Evolutionary conservation across 1,140 invertebrate species (phyloP), one percentile per base, ranked within the genome.

Genomic region (Heliconius eleuchia): DNA sequence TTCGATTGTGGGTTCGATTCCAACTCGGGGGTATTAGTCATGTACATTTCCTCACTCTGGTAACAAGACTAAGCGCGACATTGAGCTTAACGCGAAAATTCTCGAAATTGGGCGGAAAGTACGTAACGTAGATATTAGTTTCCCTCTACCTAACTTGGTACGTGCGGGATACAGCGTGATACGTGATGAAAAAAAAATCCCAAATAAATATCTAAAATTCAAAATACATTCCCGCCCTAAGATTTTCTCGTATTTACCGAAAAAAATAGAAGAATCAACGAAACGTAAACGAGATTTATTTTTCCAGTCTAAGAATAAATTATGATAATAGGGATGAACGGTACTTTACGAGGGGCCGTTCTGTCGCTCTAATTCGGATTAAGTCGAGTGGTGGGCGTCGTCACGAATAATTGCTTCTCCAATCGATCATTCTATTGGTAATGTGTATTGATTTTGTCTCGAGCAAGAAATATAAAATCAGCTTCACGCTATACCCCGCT

Each of bases 181-280:
- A 5, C 5, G 30, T 30, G 30, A 30, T 52, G 23, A 23, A 23
- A 52, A 52, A 52, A 52, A 52, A 55, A 73, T 52, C 4, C n/a
- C 23, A 55, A 34, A 27, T 19, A 1, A 18, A 55, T 42, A 16
- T 52, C 13, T 30, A 55, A 55, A 52, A 34, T 6, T 74, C 13
- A 46, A 34, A 34, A 34, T 18, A 74, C 27, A 30, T 11, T 23
- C 57, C 3, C 57, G 73, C 27, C 23, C 18, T 13, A 23, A 9
- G 73, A 52, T 73, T 46, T 60, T 60, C 57, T 50, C 23, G 50
- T 78, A 30, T 78, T 70, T 60, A 71, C 39, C 55, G 75, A 34
- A 79, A 74, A 74, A 66, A 75, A 74, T 79, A 79, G 27, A 30
- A 30, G 39, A 79, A 66, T 50, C 73, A 75, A 73, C 42, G 73